Base-by-base conservation (phyloP, 2,113 vertebrate genomes). In the Cavia porcellus region DNA sequence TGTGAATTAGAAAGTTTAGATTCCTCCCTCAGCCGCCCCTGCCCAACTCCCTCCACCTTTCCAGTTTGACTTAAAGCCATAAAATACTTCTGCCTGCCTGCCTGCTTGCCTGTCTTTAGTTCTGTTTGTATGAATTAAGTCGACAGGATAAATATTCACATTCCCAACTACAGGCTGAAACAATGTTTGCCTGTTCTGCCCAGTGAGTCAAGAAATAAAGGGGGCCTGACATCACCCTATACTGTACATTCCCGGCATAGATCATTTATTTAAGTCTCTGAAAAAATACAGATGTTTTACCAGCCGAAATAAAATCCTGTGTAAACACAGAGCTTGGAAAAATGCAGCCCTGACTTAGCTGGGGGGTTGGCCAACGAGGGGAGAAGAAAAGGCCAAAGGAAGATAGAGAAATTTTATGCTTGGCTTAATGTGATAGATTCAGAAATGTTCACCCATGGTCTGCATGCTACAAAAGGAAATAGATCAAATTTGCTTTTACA, bases 71-170 rank as follows among this genome's bases (percentile, higher is more conserved):
- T 97, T 77, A 50, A 97, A 98, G 94, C 97, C 96, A 98, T 98
- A 98, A 98, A 98, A 97, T 96, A 98, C 96, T 87, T 94, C 86
- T 96, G 88, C 66, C 89, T 98, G 97, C 98, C 92, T 74, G 70
- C 72, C 72, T 74, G n/a, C 70, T 19, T 70, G 66, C 59, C 83
- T 96, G 95, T 98, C 94, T 97, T 98, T 97, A 91, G 94, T 92
- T 98, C 97, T 96, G 96, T 98, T 98, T 98, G 97, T 97, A 96
- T 98, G 96, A 98, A 98, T 98, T 97, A 98, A 98, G 97, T 98
- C 96, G 97, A 97, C 96, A 98, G 95, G 97, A 98, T 97, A 99
- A 99, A 99, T 98, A 99, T 96, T 98, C 98, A 98, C 98, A 98
- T 99, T 98, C 98, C 89, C 92, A 97, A 94, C 96, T 82, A 94